Percentiles rank a stretch among this genome's conserved stretches.
These are phyloP conservation scores for Heteromormyrus szaboi DNA, from an alignment of 2,797 vertebrate genomes.

Conservation along the genomic window DNA sequence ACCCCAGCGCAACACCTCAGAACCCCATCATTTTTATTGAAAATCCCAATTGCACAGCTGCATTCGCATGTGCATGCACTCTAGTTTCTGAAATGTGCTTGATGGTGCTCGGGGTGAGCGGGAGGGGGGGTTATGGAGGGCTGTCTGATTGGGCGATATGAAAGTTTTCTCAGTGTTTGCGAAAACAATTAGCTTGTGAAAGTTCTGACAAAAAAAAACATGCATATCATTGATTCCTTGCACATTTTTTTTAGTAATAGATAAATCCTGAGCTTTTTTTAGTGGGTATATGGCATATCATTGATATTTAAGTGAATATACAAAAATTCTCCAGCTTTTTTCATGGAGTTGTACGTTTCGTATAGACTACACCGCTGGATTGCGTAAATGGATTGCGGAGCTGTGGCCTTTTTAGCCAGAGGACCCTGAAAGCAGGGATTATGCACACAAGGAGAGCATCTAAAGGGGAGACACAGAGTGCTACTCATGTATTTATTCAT, in stretches of 20 bases:
- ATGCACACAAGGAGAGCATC: neutral
- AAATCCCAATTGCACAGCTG: neutral
- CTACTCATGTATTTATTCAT: neutral
- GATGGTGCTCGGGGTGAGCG: neutral
- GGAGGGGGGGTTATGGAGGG: neutral
- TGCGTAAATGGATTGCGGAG: neutral
- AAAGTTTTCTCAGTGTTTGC: neutral
- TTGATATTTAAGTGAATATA: neutral
- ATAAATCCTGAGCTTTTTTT: neutral
- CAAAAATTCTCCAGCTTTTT: neutral
- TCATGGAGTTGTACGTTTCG: neutral
- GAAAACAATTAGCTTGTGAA: neutral
- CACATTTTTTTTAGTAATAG: neutral
- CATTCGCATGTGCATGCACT: neutral
- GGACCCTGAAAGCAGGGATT: neutral
- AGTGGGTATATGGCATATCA: neutral
- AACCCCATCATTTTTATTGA: neutral
- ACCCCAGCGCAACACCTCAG: neutral
- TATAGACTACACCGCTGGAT: neutral
- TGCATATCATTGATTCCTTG: neutral
- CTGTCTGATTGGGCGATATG: neutral
- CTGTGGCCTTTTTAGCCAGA: neutral
- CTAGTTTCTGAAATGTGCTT: neutral
- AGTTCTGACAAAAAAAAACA: neutral
- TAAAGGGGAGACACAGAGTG: neutral